Conservation (phyloP, 2,797 vertebrate genomes). For the Pangasius sanitwongsei region DNA sequence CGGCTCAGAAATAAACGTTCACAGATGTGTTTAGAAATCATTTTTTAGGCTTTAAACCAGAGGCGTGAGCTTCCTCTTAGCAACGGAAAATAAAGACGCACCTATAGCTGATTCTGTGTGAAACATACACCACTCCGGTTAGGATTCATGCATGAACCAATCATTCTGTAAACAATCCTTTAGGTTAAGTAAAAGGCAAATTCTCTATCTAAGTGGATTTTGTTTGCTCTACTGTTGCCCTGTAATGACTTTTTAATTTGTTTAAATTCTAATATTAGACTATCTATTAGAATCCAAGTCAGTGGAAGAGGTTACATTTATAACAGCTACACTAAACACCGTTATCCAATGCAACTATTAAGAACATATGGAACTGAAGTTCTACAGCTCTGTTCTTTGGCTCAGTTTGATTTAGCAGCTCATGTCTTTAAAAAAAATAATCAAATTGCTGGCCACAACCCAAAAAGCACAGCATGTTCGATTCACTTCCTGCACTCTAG, state of each 20-base stretch:
- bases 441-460: too few species aligned
- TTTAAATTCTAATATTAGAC: neutral
- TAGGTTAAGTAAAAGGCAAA: neutral
- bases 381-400: neutral
- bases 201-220: neutral
- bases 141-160: neutral
- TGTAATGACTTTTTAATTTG: neutral
- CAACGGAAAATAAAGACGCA: neutral
- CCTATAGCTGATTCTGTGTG: neutral
- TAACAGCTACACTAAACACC: neutral
- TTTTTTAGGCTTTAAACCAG: neutral
- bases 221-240: neutral
- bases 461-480: neutral
- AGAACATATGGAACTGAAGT: neutral
- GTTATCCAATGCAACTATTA: neutral
- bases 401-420: neutral
- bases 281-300: neutral
- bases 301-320: neutral
- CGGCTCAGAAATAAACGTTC: neutral
- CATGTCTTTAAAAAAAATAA: neutral
- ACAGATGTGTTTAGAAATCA: neutral
- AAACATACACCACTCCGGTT: neutral
- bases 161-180: neutral
- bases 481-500: neutral
- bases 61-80: too few species aligned